Base-by-base conservation (phyloP, 2,888 invertebrate species). In the Drosophila borealis region DNA sequence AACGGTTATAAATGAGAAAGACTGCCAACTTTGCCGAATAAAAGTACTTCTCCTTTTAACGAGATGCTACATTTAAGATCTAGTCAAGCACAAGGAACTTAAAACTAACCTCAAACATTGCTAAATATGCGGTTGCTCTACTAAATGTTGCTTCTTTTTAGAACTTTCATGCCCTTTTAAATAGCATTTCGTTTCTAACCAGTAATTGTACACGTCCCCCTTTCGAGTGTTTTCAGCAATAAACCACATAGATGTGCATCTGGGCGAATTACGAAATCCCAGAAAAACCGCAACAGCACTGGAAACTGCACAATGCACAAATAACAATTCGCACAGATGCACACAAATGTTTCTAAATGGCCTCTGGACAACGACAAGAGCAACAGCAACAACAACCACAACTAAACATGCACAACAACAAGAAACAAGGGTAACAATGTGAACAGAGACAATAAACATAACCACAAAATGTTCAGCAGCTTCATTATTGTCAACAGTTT, bases 391-490 rank as follows among this genome's bases (percentile, higher is more conserved):
- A 57, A 48, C 54, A 60, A 36, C 39, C 21, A 29, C 21, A 25
- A 13, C 8, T 25, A 0, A 51, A 51, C 37, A 41, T 25, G 17
- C 37, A 41, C 19, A 71, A 39, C 19, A 71, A 39, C 44, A 44
- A 36, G 37, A 19, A 70, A 53, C 66, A 70, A 54, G 59, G 55
- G 34, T 59, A 61, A 75, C 70, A 75, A 68, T 78, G 78, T 66
- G 63, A 29, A 25, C 55, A 65, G 60, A 63, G 75, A 81, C 70
- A 84, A 78, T 80, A 70, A 74, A 73, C 83, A 77, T 51, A 67
- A 75, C 83, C 83, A 36, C 85, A 83, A 69, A 81, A 78, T 82
- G 81, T 79, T 77, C 57, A 81, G 45, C 78, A 71, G 85, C 82
- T 81, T 71, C 74, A 83, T 85, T 82, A 81, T 66, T 81, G 81